phyloP scores from a whole-genome alignment of 2,797 vertebrate species.

The Mormyrops boulengeri region DNA sequence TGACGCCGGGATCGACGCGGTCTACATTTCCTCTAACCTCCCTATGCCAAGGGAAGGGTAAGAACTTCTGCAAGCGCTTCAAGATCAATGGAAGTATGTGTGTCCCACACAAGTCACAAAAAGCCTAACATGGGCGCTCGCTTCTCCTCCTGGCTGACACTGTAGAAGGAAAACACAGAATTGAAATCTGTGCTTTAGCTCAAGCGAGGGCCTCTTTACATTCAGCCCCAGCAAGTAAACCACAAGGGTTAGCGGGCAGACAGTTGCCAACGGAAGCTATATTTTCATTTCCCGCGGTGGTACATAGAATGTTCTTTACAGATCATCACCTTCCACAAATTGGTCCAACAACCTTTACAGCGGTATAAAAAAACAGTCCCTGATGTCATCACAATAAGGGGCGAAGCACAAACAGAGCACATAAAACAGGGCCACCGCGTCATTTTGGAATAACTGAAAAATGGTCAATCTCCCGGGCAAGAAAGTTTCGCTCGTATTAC shows the following conservation, averaged over 20 bases:
- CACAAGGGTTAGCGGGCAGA: slow-evolving; percentile 18
- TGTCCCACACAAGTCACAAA: neutral
- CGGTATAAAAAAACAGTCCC: neutral
- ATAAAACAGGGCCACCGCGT: neutral
- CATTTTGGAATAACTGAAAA: neutral
- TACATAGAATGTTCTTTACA: slow-evolving; percentile 26
- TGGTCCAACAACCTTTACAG: slow-evolving; percentile 15
- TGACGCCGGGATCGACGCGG: neutral
- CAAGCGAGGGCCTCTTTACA: neutral
- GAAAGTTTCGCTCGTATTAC: slow-evolving; percentile 58
- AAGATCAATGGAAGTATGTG: neutral
- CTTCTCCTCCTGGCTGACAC: neutral
- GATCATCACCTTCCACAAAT: slow-evolving; percentile 25
- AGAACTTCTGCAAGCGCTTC: neutral
- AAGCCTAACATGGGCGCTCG: neutral
- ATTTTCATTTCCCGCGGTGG: slow-evolving; percentile 7
- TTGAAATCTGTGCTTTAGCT: neutral
- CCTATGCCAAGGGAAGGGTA: neutral
- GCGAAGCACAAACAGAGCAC: neutral
- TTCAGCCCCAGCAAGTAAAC: neutral
- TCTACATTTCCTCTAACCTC: neutral
- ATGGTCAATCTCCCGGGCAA: neutral
- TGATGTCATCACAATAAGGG: neutral
- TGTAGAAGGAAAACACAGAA: neutral
- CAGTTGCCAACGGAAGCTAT: slow-evolving; percentile 26